phyloP scores from a whole-genome alignment of 2,113 vertebrate genomes.

The Corythoichthys haematopterus region DNA sequence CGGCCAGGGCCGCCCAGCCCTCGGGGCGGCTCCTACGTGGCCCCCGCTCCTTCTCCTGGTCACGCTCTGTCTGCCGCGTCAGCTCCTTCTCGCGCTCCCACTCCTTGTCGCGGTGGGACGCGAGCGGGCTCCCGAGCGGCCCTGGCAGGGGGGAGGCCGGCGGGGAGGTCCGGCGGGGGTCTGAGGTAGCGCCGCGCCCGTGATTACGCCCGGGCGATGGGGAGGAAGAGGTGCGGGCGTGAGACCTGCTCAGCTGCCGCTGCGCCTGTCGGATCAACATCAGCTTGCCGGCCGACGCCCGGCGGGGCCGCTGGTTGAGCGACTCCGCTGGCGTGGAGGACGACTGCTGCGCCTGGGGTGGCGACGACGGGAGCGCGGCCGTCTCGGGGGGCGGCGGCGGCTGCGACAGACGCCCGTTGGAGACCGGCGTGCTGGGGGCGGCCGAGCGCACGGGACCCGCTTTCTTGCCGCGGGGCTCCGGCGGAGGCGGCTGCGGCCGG shows the following conservation, averaged over 20 bases:
- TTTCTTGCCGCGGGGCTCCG: conserved; percentile 86
- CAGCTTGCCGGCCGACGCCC: conserved; percentile 85
- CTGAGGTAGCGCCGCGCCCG: conserved; percentile 87
- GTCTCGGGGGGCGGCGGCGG: conserved; percentile 49
- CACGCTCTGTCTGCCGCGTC: conserved; percentile 70
- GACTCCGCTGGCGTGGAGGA: conserved; percentile 79
- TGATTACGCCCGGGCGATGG: conserved; percentile 54
- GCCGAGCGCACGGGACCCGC: conserved; percentile 60
- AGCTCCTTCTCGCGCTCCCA: conserved; percentile 65
- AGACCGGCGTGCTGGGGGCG: conserved; percentile 71
- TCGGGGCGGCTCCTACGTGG: conserved; percentile 76
- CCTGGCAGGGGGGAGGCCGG: conserved; percentile 36
- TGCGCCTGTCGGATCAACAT: conserved; percentile 87
- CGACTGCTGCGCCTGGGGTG: conserved; percentile 44
- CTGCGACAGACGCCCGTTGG: conserved; percentile 80
- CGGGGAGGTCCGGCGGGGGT: conserved; percentile 72
- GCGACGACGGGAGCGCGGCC: conserved; percentile 31
- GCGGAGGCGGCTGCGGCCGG: conserved; percentile 58
- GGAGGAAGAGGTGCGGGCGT: conserved; percentile 70
- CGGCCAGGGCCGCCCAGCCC: conserved; percentile 81
- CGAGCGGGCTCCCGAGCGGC: conserved; percentile 76
- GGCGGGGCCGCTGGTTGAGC: conserved; percentile 77
- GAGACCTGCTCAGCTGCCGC: conserved; percentile 86
- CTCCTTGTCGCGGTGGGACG: conserved; percentile 54
- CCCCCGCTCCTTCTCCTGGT: conserved; percentile 77